Percentiles rank a stretch among this genome's conserved stretches.
These are phyloP conservation scores for Noctilio leporinus DNA, from an alignment of 2,113 vertebrate species.

Conservation along the genomic window DNA sequence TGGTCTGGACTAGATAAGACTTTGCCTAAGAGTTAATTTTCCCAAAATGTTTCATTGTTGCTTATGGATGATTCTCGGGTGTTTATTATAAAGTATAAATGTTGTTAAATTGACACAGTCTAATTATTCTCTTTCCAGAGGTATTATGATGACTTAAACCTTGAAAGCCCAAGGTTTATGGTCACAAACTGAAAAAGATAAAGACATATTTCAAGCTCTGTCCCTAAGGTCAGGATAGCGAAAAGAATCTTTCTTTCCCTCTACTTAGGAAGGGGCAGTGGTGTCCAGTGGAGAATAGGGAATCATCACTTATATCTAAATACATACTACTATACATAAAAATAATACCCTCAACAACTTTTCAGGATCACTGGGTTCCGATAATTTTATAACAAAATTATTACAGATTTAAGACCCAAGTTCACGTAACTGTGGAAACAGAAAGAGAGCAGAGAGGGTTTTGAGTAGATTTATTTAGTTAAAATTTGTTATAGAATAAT, in stretches of 20 bases:
- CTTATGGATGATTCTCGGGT: background rate
- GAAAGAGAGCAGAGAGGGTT: background rate
- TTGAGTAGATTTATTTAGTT: background rate
- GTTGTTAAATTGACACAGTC: background rate
- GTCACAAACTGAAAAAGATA: background rate
- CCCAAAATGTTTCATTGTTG: background rate
- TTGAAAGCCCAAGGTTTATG: background rate
- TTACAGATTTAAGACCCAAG: background rate
- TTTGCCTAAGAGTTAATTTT: background rate
- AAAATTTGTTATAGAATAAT: background rate
- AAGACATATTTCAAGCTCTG: background rate
- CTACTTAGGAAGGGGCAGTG: background rate
- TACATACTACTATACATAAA: background rate
- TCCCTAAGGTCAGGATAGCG: background rate
- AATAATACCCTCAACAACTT: background rate
- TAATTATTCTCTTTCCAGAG: background rate
- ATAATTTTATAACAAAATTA: background rate
- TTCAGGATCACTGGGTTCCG: background rate
- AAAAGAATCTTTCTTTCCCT: background rate
- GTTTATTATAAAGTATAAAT: background rate
- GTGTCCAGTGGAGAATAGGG: background rate
- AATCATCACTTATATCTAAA: background rate
- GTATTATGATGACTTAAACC: background rate
- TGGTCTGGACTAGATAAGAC: background rate
- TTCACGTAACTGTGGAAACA: background rate